A percentile compares a stretch with the other conserved stretches of the same genome.
These are phyloP conservation scores for Xestia c-nigrum DNA, from an alignment of 2,888 invertebrate species.

Conservation along the genomic window DNA sequence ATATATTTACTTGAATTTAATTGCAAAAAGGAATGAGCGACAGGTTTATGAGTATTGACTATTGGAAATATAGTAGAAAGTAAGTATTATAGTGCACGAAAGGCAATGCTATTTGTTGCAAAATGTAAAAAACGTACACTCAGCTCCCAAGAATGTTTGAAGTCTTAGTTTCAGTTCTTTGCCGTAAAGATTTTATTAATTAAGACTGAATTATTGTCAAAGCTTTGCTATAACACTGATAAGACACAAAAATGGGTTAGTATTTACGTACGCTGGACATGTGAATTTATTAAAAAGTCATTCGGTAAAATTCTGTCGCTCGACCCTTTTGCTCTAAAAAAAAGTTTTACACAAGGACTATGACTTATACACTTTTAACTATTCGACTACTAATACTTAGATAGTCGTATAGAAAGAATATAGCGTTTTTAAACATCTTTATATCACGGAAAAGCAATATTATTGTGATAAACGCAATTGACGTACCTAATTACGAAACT, in stretches of 20 bases:
- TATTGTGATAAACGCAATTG: conserved; percentile 23
- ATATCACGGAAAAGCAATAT: conserved; percentile 23
- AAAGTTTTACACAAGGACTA: conserved; percentile 13
- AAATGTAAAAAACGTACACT: neutral
- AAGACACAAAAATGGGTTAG: neutral
- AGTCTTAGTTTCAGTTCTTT: neutral
- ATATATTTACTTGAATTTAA: conserved; percentile 30
- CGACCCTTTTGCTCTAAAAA: conserved; percentile 20
- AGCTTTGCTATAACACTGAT: neutral
- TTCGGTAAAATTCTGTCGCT: conserved; percentile 23
- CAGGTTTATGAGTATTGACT: conserved; percentile 26
- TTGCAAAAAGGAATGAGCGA: conserved; percentile 42
- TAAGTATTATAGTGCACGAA: conserved; percentile 31
- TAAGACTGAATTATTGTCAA: conserved; percentile 39
- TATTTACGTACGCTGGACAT: neutral
- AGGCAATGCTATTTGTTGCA: neutral
- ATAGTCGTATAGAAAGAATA: conserved; percentile 30
- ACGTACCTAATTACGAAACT: conserved; percentile 4
- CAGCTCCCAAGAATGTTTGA: conserved; percentile 11
- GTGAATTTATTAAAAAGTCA: neutral
- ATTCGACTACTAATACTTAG: conserved; percentile 37
- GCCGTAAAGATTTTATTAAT: conserved; percentile 4
- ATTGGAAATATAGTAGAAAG: conserved; percentile 27
- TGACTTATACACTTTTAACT: conserved; percentile 42
- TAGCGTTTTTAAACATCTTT: conserved; percentile 36